Conservation (phyloP, 2,797 vertebrate species). For the Sebastes vulpes region DNA sequence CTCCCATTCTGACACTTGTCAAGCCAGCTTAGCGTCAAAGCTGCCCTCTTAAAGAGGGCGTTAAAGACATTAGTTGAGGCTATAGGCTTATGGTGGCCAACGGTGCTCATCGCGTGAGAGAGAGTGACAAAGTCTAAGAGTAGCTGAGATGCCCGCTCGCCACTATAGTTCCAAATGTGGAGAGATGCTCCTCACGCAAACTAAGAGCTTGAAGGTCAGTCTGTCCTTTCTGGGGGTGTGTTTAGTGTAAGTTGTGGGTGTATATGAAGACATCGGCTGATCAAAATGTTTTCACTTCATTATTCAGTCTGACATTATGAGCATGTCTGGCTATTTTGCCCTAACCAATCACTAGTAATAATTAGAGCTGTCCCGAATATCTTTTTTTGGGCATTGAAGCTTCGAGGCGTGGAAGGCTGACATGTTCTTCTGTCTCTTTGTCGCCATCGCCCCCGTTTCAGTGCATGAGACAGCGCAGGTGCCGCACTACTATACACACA, state of each 20-base stretch:
- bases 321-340: neutral
- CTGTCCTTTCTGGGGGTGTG: neutral
- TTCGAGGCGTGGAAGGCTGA: too few species aligned
- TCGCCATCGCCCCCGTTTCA: accelerated
- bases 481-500: too few species aligned
- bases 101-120: constrained; percentile 25
- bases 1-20: constrained; percentile 62
- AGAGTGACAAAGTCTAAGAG: constrained; percentile 2
- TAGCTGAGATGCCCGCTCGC: constrained; percentile 7
- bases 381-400: accelerated
- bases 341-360: neutral
- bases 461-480: too few species aligned
- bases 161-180: neutral
- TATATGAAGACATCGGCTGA: neutral
- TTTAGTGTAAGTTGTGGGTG: neutral
- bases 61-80: constrained; percentile 65
- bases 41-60: constrained; percentile 59
- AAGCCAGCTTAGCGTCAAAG: constrained; percentile 66
- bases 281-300: neutral
- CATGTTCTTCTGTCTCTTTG: too few species aligned
- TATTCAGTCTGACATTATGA: neutral
- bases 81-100: constrained; percentile 30
- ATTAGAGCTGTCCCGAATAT: accelerated
- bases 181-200: neutral
- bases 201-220: neutral